Percentiles rank a stretch among this genome's conserved stretches.
Conservation (phyloP, 2,888 invertebrate genomes). For the Metacarcinus magister region DNA sequence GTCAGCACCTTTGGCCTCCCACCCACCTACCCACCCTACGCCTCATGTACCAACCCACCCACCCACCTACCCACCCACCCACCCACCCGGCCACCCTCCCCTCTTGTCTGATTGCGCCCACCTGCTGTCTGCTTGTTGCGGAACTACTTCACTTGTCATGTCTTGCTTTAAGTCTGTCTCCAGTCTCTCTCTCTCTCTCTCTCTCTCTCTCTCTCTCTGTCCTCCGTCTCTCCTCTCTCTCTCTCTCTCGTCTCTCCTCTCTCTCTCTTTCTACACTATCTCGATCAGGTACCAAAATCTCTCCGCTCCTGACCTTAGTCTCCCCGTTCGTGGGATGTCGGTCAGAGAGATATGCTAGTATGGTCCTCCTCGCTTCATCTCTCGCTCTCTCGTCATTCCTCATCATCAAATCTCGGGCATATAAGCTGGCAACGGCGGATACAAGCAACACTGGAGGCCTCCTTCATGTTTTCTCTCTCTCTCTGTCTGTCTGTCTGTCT, state of each 20-base stretch:
- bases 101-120: slow-evolving; percentile 54
- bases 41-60: neutral
- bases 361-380: too few relatives aligned
- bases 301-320: too few relatives aligned
- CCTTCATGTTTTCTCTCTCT: too few relatives aligned
- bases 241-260: neutral
- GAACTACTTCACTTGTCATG: slow-evolving; percentile 65
- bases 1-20: neutral
- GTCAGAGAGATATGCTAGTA: too few relatives aligned
- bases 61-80: neutral
- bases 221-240: too few relatives aligned
- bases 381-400: too few relatives aligned
- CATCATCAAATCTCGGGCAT: too few relatives aligned
- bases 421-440: too few relatives aligned
- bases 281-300: too few relatives aligned
- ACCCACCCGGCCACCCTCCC: neutral
- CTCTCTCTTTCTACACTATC: slow-evolving; percentile 27
- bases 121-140: slow-evolving; percentile 65
- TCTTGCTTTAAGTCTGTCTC: neutral
- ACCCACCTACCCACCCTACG: neutral
- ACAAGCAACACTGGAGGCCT: too few relatives aligned
- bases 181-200: neutral
- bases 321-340: too few relatives aligned
- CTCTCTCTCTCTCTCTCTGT: neutral
- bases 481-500: too few relatives aligned